Evolutionary conservation across 2,113 vertebrate species (phyloP).

Genomic region (Podarcis cretensis): DNA sequence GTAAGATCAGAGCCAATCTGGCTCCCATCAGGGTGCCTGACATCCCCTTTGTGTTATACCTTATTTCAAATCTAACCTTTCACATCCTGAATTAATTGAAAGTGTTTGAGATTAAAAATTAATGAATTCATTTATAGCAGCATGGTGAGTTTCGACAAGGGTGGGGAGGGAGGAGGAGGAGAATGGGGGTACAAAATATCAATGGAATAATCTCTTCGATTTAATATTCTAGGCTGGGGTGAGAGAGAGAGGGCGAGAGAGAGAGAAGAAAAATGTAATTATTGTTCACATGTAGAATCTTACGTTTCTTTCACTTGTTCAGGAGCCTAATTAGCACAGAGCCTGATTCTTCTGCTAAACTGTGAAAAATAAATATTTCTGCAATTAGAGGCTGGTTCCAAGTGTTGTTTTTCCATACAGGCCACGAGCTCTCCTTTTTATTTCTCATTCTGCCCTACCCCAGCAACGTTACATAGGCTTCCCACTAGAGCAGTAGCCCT

Average conservation of each 20-base stretch:
- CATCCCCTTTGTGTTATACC: constrained; percentile 61
- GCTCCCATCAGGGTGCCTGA: constrained; percentile 61
- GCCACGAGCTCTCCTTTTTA: neutral
- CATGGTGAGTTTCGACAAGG: neutral
- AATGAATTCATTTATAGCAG: constrained; percentile 66
- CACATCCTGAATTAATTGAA: constrained; percentile 73
- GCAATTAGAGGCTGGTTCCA: neutral
- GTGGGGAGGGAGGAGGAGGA: neutral
- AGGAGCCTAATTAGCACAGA: neutral
- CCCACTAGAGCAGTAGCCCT: neutral
- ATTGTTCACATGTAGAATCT: constrained; percentile 31
- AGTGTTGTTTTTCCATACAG: neutral
- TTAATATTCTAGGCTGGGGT: constrained; percentile 41
- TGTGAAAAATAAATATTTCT: constrained; percentile 18
- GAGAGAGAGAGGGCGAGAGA: constrained; percentile 1
- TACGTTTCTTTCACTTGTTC: constrained; percentile 38
- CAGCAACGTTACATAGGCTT: neutral
- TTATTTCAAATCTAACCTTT: constrained; percentile 76
- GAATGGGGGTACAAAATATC: constrained; percentile 43
- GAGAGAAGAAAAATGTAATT: constrained; percentile 13
- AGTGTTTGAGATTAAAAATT: constrained; percentile 75
- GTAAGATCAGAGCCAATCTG: constrained; percentile 74
- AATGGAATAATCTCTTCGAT: constrained; percentile 43
- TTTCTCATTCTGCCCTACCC: neutral
- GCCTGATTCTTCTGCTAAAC: constrained; percentile 12